Evolutionary conservation across 2,888 invertebrate genomes (phyloP), one percentile per base, ranked within the genome.

Genomic region (Drosophila paranaensis): DNA sequence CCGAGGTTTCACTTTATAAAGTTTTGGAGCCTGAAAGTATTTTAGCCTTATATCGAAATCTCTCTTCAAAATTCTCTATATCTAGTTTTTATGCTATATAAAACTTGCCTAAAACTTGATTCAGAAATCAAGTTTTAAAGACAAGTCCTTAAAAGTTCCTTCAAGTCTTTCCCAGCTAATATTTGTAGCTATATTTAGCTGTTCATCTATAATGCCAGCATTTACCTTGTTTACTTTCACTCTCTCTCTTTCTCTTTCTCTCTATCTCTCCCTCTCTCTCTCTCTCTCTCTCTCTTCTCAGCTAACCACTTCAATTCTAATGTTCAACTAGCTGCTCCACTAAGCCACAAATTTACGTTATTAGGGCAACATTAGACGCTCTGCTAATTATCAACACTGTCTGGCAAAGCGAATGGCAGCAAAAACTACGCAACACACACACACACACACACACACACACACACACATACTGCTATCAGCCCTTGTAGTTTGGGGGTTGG

Each of bases 371-470:
- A 90, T 87, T 88, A 90, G 85, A 82, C 77, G 80, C 72, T 61
- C 68, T 74, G 77, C 87, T 89, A 90, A 90, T 90, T 90, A 84
- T 78, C 81, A 82, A 90, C 89, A 86, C 81, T 74, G 80, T 74
- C 69, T 85, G 69, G 46, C 27, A 50, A n/a, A 65, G 46, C 16
- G 48, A 50, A 50, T 50, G 48, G 16, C 64, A 42, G 61, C 60
- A 56, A 69, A 75, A 68, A 60, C 45, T 14, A 39, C 45, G 25
- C 20, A 37, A 53, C 51, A 58, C 61, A 48, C 48, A 63, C 20
- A 14, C 8, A 55, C 53, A 25, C 25, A 25, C 25, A 46, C 37
- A 64, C 4, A 25, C 9, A 11, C 37, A 55, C 11, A 39, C 37
- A n/a, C 1, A 13, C 13, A 42, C 10, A 20, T 55, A 5, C 16